These are phyloP conservation scores for Huso huso DNA, from an alignment of 2,797 vertebrate genomes.

Conservation along the genomic window DNA sequence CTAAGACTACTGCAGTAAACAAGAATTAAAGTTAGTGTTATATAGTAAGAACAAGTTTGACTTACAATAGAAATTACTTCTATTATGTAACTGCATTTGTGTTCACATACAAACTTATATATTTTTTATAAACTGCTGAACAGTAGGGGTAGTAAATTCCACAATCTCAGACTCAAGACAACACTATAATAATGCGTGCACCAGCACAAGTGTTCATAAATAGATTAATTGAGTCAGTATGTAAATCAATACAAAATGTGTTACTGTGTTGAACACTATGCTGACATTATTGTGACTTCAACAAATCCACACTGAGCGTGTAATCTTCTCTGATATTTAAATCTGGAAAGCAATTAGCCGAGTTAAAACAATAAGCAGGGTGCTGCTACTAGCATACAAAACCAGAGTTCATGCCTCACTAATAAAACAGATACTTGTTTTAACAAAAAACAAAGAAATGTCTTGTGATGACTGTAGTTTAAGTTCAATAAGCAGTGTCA, in stretches of 20 bases:
- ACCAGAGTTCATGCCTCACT: not conserved
- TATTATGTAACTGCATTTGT: too few species aligned
- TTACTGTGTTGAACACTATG: not conserved
- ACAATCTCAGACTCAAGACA: too few species aligned
- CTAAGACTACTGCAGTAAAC: too few species aligned
- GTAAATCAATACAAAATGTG: not conserved
- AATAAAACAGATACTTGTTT: slow-evolving; percentile 2
- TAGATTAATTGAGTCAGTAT: not conserved
- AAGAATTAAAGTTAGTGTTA: too few species aligned
- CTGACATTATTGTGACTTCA: not conserved
- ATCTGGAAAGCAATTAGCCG: not conserved
- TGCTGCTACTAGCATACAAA: not conserved
- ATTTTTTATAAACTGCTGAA: too few species aligned
- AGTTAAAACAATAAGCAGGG: not conserved
- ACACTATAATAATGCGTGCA: too few species aligned
- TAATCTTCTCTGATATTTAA: not conserved
- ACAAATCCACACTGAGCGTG: not conserved
- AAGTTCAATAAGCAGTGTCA: slow-evolving; percentile 49
- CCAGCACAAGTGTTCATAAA: too few species aligned
- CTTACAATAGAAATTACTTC: too few species aligned
- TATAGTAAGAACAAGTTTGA: too few species aligned
- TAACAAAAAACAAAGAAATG: slow-evolving; percentile 30
- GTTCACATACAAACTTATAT: too few species aligned
- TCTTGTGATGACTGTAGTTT: slow-evolving; percentile 34
- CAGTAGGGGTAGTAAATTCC: too few species aligned